Base-by-base conservation (phyloP, 2,888 invertebrate genomes). In the Xanthorhoe spadicearia region DNA sequence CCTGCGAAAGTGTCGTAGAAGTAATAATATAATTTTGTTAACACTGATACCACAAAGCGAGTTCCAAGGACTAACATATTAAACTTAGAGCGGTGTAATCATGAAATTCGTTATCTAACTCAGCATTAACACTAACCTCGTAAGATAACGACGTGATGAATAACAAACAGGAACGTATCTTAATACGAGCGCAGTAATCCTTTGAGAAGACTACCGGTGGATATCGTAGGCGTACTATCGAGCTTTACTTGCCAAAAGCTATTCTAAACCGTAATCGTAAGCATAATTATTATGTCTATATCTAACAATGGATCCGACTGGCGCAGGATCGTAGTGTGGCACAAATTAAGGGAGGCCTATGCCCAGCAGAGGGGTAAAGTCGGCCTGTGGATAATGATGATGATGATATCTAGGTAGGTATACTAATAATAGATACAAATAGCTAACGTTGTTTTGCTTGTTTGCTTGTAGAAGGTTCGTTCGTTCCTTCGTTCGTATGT, bases 71-170 rank as follows among this genome's bases (percentile, higher is more conserved):
- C 46, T 2, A 10, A 13, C 13, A 13, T 43, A 60, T 51, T 35
- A 58, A 15, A 15, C 38, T 9, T 19, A 57, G 17, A 43, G 32
- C 15, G 18, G 54, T 19, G 46, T 62, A 57, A 54, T 61, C 38
- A 61, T 49, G 32, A 48, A 62, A 51, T 58, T 58, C 53, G 53
- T 57, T 62, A 62, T 61, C 67, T 62, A 50, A 70, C 61, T 62
- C 63, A 23, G 13, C 23, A 62, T 61, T 55, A 61, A 53, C 63
- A 19, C 35, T 63, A 53, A 50, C 55, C 64, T 77, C 73, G 58
- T 53, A 48, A 78, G 82, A 79, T 77, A 74, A 70, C 68, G 71
- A 70, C 67, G 65, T 68, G 76, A 74, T 80, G 80, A 82, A 83
- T 82, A 80, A 75, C 73, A 81, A 83, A 72, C 77, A 78, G 71